Base-by-base conservation (phyloP, 2,797 vertebrate species). In the Merluccius polli region DNA sequence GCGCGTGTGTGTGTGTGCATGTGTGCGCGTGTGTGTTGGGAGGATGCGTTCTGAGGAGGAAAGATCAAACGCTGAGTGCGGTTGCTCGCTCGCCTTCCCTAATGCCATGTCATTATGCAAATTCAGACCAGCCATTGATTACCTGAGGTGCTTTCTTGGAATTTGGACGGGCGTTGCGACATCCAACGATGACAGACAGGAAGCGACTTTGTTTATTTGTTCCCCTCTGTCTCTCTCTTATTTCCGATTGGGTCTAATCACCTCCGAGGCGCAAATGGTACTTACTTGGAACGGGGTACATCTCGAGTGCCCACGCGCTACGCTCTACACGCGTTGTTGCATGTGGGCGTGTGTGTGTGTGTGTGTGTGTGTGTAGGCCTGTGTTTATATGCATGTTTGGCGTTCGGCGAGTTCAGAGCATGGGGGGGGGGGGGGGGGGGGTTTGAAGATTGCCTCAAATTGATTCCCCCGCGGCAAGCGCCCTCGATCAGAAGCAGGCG, bases 401-500 rank as follows among this genome's bases (percentile, higher is more conserved):
- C n/a, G n/a, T n/a, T n/a, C n/a, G n/a, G n/a, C n/a, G n/a, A n/a
- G n/a, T n/a, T n/a, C n/a, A n/a, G 38, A 12, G 38, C 5, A 12
- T 1, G 36, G 48, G 38, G 70, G 87, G 80, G 87, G 8, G 6
- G 36, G 36, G 36, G 35, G 7, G 8, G 9, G 38, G 38, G 38
- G 38, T 10, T 41, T 12, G 87, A 89, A 91, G 85, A 89, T 89
- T 86, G 84, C 81, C 83, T 86, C 82, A 87, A 88, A 89, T 92
- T 89, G 89, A 91, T 90, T 91, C 86, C 84, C 84, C 82, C n/a
- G n/a, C n/a, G n/a, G n/a, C n/a, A n/a, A n/a, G n/a, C 38, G 8
- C 38, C 38, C 10, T 10, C 38, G 38, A 41, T 15, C 38, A 13
- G 11, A 12, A 41, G 38, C 38, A 2, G 38, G 38, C 7, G 9